Evolutionary conservation across 1,140 invertebrate species (phyloP).

Genomic region (Acromyrmex charruanus): DNA sequence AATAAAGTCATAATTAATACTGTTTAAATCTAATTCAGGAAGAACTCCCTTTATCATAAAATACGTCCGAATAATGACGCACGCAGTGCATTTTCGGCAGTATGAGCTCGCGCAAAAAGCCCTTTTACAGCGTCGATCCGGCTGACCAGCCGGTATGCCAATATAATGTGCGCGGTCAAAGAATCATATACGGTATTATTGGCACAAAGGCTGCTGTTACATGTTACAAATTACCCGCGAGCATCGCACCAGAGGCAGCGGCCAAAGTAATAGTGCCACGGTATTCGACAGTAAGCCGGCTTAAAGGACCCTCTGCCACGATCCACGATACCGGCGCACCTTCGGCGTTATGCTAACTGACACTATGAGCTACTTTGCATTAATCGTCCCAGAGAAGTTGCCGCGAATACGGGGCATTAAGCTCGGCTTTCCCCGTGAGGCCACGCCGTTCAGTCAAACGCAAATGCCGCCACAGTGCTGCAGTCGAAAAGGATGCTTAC

Average conservation of each 20-base stretch:
- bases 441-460: constrained; percentile 48
- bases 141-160: neutral
- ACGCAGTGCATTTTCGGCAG: constrained; percentile 35
- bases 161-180: constrained; percentile 58
- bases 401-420: constrained; percentile 52
- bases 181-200: constrained; percentile 68
- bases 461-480: neutral
- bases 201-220: constrained; percentile 65
- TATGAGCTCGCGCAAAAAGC: constrained; percentile 35
- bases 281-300: constrained; percentile 73
- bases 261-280: constrained; percentile 47
- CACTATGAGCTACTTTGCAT: constrained; percentile 74
- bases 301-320: constrained; percentile 60
- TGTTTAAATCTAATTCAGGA: constrained; percentile 23
- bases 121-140: constrained; percentile 24
- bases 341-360: constrained; percentile 71
- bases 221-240: constrained; percentile 67
- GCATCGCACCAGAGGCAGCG: constrained; percentile 47
- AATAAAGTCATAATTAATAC: constrained; percentile 21
- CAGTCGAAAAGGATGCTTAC: constrained; percentile 8
- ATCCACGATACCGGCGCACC: constrained; percentile 66
- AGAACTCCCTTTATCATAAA: constrained; percentile 25
- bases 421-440: constrained; percentile 32
- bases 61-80: constrained; percentile 40
- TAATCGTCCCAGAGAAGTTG: constrained; percentile 72